Evolutionary conservation across 2,113 vertebrate species (phyloP), one percentile per base, ranked within the genome.

Genomic region (Eulemur macaco): DNA sequence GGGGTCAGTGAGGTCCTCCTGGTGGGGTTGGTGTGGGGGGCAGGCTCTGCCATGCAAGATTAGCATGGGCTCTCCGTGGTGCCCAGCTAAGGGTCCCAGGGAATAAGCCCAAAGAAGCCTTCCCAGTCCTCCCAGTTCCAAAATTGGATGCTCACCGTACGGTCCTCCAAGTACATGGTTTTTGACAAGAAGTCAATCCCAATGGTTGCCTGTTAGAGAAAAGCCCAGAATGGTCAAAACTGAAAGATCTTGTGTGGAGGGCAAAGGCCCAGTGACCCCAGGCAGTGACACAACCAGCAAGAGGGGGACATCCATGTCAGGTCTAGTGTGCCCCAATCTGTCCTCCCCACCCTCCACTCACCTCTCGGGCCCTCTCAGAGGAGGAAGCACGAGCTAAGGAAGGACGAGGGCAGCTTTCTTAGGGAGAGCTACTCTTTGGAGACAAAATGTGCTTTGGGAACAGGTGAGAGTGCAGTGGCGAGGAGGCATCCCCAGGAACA

Each of bases 121-220:
- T 25, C 42, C 25, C 39, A 9, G 1, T n/a, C 45, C 42, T 63
- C 64, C 58, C 12, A 1, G 27, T 69, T 83, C 71, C 45, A 42
- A 58, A 81, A 50, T 15, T 56, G 54, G 87, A 56, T 25, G 97
- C 99, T 99, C 98, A 99, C 99, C 98, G 99, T 99, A 97, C 99
- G 99, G 97, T 99, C 99, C 96, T 99, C 99, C 98, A 99, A 97
- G 98, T 99, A 99, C 99, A 99, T 99, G 95, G 99, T 99, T 99
- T 99, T 99, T 73, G 99, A 99, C 97, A 99, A 98, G 98, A 99
- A 99, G 98, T 99, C 99, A 83, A 99, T 99, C 98, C 99, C 99
- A 97, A 99, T 99, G 96, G 99, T 99, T 71, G 99, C 99, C 99
- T 99, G 95, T 92, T 96, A 68, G 87, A 94, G 89, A 97, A 91